Evolutionary conservation across 1,140 invertebrate genomes (phyloP).

Genomic region (Lepidurus couesii): DNA sequence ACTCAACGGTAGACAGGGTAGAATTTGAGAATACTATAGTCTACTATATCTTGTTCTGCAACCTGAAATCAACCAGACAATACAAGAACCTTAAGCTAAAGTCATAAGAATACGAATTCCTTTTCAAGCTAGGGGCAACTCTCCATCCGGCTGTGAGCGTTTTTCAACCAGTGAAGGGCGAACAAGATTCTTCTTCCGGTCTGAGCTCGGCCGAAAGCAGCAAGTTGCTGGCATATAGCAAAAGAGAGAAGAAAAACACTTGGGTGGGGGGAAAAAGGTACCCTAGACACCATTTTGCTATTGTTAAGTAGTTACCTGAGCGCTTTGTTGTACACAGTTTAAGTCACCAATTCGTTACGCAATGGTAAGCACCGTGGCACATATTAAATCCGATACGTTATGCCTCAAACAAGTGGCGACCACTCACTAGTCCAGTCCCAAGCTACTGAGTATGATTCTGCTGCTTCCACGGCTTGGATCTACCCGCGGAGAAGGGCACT

Average conservation of each 20-base stretch:
- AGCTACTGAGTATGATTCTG: slow-evolving; percentile 6
- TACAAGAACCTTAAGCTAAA: background rate
- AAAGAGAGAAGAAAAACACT: too few relatives aligned
- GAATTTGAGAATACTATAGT: too few relatives aligned
- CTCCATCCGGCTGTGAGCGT: background rate
- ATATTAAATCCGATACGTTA: background rate
- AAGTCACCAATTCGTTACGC: too few relatives aligned
- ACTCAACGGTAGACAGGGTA: too few relatives aligned
- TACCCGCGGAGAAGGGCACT: slow-evolving; percentile 11
- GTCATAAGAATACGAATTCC: background rate
- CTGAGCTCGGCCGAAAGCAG: background rate
- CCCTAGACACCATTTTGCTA: background rate
- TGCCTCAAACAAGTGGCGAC: slow-evolving; percentile 4
- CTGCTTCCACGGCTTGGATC: background rate
- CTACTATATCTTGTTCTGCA: background rate
- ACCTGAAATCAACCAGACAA: background rate
- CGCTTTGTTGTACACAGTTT: background rate
- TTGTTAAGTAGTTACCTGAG: background rate
- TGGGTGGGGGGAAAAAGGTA: background rate
- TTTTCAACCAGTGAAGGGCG: background rate
- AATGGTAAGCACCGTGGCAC: background rate
- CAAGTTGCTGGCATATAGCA: background rate
- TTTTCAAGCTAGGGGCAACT: background rate
- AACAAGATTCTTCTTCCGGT: slow-evolving; percentile 9
- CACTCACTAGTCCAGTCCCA: slow-evolving; percentile 11